phyloP scores from a whole-genome alignment of 2,888 invertebrate species.

The Theodoxus fluviatilis region DNA sequence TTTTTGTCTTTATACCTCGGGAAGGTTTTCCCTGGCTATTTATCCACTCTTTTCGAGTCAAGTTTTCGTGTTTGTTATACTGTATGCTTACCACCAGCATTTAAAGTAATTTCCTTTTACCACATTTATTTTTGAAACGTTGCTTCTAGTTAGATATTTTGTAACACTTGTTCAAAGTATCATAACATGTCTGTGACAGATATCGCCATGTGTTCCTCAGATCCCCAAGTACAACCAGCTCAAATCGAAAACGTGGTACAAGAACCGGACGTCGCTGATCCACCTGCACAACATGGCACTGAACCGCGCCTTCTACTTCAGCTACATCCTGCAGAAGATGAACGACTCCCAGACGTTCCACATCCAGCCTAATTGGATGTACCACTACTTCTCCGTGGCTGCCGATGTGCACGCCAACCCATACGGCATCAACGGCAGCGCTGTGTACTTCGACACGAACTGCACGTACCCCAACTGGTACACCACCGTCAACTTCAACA shows the following conservation, averaged over 20 bases:
- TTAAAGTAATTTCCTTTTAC: too few species aligned
- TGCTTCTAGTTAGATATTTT: too few species aligned
- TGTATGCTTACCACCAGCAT: too few species aligned
- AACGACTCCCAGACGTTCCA: constrained; percentile 69
- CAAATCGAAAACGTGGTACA: constrained; percentile 77
- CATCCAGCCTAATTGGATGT: constrained; percentile 97
- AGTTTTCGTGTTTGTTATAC: too few species aligned
- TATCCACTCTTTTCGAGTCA: too few species aligned
- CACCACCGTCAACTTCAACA: constrained; percentile 77
- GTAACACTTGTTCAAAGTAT: too few species aligned
- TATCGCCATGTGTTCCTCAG: constrained; percentile 12
- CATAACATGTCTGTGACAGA: too few species aligned
- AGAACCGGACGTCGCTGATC: constrained; percentile 86
- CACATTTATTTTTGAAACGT: too few species aligned
- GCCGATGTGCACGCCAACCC: constrained; percentile 93
- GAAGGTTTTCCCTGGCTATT: too few species aligned
- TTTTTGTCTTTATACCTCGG: too few species aligned
- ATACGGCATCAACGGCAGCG: constrained; percentile 79
- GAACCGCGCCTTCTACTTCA: constrained; percentile 84
- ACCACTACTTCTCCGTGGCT: constrained; percentile 90
- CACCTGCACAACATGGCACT: constrained; percentile 96
- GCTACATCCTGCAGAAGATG: constrained; percentile 45
- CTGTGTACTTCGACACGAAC: constrained; percentile 91
- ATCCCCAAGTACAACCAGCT: constrained; percentile 60
- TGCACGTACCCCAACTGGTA: constrained; percentile 90